Base-by-base conservation (phyloP, 2,113 vertebrate species). In the Motacilla alba region DNA sequence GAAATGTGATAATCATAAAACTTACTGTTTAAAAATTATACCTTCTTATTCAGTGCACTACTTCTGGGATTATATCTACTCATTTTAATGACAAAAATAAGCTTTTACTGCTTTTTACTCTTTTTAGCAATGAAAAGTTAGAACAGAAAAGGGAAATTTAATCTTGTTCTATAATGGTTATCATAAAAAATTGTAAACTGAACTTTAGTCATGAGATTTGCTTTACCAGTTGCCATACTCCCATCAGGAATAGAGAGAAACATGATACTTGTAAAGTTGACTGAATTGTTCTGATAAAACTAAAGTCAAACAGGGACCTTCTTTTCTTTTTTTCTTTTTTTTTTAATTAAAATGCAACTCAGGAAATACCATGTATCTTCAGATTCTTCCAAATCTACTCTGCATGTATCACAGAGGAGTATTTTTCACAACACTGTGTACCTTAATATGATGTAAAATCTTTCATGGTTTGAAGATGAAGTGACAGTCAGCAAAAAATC, bases 1-100 rank as follows among this genome's bases (percentile, higher is more conserved):
- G 88, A 93, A 90, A 88, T 92, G 68, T 90, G 80, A 93, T 85
- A 93, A 92, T 86, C 55, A 78, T 88, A 81, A 92, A 96, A 81
- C 15, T 74, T 74, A 52, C 59, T 47, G 60, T 59, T 76, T 67
- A 93, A 90, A 93, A 90, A 78, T 81, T 83, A 41, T 49, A 92
- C 35, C 35, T 88, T 80, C 46, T 74, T 83, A 83, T 77, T 93
- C 79, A 70, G 44, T 49, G n/a, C 11, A 49, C 18, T 70, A 63
- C 50, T 74, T 80, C 59, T 74, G 62, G 64, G 64, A 93, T 93
- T 83, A 67, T 83, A 75, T 52, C 53, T 49, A 21, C 35, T 93
- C n/a, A 83, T 93, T 93, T 96, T 70, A 93, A 93, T 83, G 60
- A 86, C 22, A 86, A 86, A 93, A 90, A 90, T 88, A 66, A 70